Evolutionary conservation across 2,888 invertebrate genomes (phyloP), one percentile per base, ranked within the genome.

Genomic region (Sinhomidia bicolor): DNA sequence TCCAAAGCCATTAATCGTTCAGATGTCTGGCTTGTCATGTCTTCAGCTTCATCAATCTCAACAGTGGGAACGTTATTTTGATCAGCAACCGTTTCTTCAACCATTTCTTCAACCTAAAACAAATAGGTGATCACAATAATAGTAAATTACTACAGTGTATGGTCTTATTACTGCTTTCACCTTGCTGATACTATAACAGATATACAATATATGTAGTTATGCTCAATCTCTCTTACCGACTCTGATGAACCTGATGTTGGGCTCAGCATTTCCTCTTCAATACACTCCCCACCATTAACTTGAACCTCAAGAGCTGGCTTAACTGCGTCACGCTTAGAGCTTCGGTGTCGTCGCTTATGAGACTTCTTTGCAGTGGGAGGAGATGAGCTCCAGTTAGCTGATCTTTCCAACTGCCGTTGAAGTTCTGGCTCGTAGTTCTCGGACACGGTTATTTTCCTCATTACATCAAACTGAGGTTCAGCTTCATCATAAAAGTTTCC

Each of bases 351-450:
- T 79, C 84, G 84, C 85, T 85, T 85, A 29, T 88, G 85, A 20
- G 82, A 36, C 54, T 89, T 89, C 20, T 85, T 88, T 23, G 82
- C 71, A 60, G 90, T 87, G 1, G 89, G 74, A 41, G 79, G 83
- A 54, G 71, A 51, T n/a, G 91, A 84, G 17, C 85, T 85, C 90
- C 90, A 92, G 41, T 91, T 90, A 20, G 90, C 89, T 68, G 90
- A 91, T 74, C 92, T 68, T 80, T 92, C 92, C 65, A 90, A 89
- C 62, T 92, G 92, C 26, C 92, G 44, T 68, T 92, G 92, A 9
- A 90, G 57, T 83, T 92, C 92, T 9, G 92, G 89, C 54, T 92
- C 92, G 41, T 90, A 91, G 88, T 89, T 88, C 23, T 86, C 89
- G 41, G 82, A 78, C 17, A 81, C 54, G 5, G 90, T 89, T 82